phyloP scores from a whole-genome alignment of 2,888 invertebrate genomes.

The Drosophila rellima region DNA sequence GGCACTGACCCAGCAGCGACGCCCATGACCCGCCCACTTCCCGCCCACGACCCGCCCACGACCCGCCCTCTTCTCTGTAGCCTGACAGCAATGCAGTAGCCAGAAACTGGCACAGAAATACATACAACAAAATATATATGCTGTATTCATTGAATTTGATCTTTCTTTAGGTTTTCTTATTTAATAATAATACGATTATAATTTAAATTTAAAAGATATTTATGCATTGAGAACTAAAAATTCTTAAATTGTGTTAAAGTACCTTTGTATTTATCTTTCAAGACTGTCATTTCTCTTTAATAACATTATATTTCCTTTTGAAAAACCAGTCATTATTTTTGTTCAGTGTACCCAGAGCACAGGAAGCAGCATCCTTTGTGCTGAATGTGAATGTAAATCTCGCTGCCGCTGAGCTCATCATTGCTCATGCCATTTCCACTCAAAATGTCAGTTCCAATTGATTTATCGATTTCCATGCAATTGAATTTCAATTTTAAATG shows the following conservation, averaged over 20 bases:
- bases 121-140: too few relatives aligned
- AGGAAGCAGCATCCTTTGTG: conserved; percentile 3
- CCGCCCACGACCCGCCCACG: conserved; percentile 16
- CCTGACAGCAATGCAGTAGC: conserved; percentile 20
- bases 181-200: too few relatives aligned
- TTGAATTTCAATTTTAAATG: conserved; percentile 64
- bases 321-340: neutral
- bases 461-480: conserved; percentile 70
- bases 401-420: conserved; percentile 28
- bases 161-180: too few relatives aligned
- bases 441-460: conserved; percentile 57
- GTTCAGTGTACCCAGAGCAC: neutral
- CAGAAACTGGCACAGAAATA: conserved; percentile 34
- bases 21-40: conserved; percentile 21
- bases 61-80: neutral
- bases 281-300: too few relatives aligned
- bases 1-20: conserved; percentile 19
- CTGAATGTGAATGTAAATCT: conserved; percentile 1
- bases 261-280: too few relatives aligned
- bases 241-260: too few relatives aligned
- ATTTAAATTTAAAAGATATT: too few relatives aligned
- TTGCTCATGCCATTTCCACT: conserved; percentile 24
- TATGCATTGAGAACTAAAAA: too few relatives aligned
- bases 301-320: too few relatives aligned
- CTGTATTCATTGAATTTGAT: too few relatives aligned